Evolutionary conservation across 2,888 invertebrate genomes (phyloP), one percentile per base, ranked within the genome.

Genomic region (Coenonympha glycerion): DNA sequence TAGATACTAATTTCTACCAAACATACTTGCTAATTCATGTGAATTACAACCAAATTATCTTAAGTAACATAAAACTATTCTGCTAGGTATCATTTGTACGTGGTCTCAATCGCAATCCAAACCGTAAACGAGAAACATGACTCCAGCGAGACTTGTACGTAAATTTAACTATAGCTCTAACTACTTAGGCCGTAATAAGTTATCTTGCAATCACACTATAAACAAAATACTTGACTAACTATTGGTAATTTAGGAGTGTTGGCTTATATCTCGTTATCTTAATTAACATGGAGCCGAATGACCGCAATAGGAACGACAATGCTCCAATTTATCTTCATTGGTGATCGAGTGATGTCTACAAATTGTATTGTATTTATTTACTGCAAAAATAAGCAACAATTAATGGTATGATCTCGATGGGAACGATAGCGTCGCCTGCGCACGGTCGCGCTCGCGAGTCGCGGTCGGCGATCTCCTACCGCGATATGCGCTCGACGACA

Each of bases 341-440:
- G 63, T 67, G 65, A 79, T 76, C 76, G 68, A 69, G 61, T 69
- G 71, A 71, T 69, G 70, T 70, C 73, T 74, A 77, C 78, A 73
- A 80, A 80, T 78, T 81, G 75, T 68, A 64, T 68, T 68, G 70
- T 71, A 72, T 74, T 69, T 75, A 71, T 73, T 75, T 75, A 70
- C 67, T 68, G 65, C 69, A 73, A 78, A 81, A 76, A 73, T 79
- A 73, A 73, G 61, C 64, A 64, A 68, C 71, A 71, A 78, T 78
- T 75, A 74, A 72, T 65, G 67, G 63, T 66, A 64, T 66, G 67
- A 68, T 69, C 59, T 60, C 62, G 71, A 71, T 64, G 50, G 58
- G 31, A 28, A 50, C 51, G 65, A 63, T 66, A 62, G 53, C 53
- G 61, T 58, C 57, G 57, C 49, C 52, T 44, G 56, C 47, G 53